Evolutionary conservation across 2,888 invertebrate genomes (phyloP).

Genomic region (Galerucella pusilla): DNA sequence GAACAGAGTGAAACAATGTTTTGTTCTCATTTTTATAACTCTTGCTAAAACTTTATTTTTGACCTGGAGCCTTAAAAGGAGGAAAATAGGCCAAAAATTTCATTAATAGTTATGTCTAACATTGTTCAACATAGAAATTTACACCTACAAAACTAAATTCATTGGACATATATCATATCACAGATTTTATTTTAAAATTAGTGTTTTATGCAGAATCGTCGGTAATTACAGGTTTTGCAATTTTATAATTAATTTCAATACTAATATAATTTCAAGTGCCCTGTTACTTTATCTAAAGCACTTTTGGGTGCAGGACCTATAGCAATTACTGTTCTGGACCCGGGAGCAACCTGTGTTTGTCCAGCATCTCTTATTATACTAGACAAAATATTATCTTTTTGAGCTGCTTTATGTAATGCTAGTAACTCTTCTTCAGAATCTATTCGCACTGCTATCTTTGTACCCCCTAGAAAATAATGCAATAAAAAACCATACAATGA

Average conservation of each 20-base stretch:
- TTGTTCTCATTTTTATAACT: no score
- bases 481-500: slow-evolving; percentile 2
- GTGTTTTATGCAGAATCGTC: neutral
- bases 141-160: neutral
- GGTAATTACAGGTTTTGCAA: neutral
- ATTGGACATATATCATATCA: neutral
- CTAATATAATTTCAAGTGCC: slow-evolving; percentile 87
- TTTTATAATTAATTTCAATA: neutral
- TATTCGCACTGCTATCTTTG: slow-evolving; percentile 87
- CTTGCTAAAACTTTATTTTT: no score
- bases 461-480: slow-evolving; percentile 70
- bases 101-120: neutral
- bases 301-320: slow-evolving; percentile 89
- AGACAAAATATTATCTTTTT: slow-evolving; percentile 75
- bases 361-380: slow-evolving; percentile 91
- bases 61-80: neutral
- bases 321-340: slow-evolving; percentile 90
- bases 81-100: neutral
- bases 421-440: slow-evolving; percentile 81
- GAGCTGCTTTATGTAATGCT: slow-evolving; percentile 77
- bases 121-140: neutral
- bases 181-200: slow-evolving; percentile 2
- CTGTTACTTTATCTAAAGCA: slow-evolving; percentile 84
- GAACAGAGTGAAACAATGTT: no score
- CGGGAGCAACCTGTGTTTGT: slow-evolving; percentile 90